Evolutionary conservation across 1,140 invertebrate species (phyloP).

Genomic region (Drosophila teissieri): DNA sequence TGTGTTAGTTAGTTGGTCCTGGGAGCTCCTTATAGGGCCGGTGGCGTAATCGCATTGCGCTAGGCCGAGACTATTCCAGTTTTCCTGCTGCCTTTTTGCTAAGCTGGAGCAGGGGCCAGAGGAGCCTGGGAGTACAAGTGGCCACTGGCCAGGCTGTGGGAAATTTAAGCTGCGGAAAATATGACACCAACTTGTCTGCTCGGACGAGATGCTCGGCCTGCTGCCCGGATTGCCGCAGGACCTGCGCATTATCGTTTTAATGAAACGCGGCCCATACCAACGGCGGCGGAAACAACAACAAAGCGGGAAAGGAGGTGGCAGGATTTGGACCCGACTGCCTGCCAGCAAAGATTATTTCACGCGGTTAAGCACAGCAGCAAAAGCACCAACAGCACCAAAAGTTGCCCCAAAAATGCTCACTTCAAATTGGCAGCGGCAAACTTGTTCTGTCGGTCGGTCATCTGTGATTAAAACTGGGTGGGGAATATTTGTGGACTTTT

Average conservation of each 20-base stretch:
- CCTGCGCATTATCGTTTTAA: slow-evolving; percentile 78
- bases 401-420: slow-evolving; percentile 41
- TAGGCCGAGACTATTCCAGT: slow-evolving; percentile 49
- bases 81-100: neutral
- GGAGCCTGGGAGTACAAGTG: slow-evolving; percentile 50
- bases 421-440: slow-evolving; percentile 56
- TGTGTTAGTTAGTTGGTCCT: slow-evolving; percentile 31
- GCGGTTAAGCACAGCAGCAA: slow-evolving; percentile 75
- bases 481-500: slow-evolving; percentile 69
- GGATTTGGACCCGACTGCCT: slow-evolving; percentile 51
- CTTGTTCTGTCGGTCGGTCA: slow-evolving; percentile 49
- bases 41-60: slow-evolving; percentile 61
- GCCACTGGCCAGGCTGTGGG: slow-evolving; percentile 54
- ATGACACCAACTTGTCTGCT: slow-evolving; percentile 70
- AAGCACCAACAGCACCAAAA: slow-evolving; percentile 42
- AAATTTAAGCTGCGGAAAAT: slow-evolving; percentile 82
- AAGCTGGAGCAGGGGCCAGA: slow-evolving; percentile 28
- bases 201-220: slow-evolving; percentile 20
- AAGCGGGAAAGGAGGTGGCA: neutral
- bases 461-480: slow-evolving; percentile 65
- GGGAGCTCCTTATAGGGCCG: slow-evolving; percentile 9
- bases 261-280: slow-evolving; percentile 54
- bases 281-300: slow-evolving; percentile 23
- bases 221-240: slow-evolving; percentile 51
- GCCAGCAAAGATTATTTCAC: slow-evolving; percentile 81